Percentiles rank a stretch among this genome's conserved stretches.
Conservation (phyloP, 2,888 invertebrate species). For the Monoplex corrugatus region DNA sequence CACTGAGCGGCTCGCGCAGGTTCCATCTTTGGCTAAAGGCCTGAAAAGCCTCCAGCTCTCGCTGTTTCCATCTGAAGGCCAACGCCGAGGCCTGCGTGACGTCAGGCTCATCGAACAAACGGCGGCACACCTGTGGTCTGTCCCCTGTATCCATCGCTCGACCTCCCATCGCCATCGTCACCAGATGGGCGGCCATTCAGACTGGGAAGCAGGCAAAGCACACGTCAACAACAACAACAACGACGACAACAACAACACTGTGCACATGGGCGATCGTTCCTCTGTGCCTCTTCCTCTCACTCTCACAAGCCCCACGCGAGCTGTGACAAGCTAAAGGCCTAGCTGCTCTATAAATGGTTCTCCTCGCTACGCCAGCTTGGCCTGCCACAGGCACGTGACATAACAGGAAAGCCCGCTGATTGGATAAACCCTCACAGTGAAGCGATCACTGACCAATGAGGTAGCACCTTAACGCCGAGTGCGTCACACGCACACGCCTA, state of each 20-base stretch:
- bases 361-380: too few relatives aligned
- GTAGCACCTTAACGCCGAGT: not conserved
- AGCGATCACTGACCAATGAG: not conserved
- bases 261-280: too few relatives aligned
- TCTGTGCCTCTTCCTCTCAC: too few relatives aligned
- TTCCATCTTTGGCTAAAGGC: not conserved
- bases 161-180: slow-evolving; percentile 13
- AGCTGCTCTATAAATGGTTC: too few relatives aligned
- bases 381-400: not conserved
- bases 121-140: not conserved
- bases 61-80: not conserved
- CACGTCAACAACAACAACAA: too few relatives aligned
- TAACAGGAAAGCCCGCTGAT: not conserved
- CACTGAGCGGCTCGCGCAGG: not conserved
- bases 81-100: not conserved
- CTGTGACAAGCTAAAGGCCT: too few relatives aligned
- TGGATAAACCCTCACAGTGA: not conserved
- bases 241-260: too few relatives aligned
- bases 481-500: not conserved
- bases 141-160: not conserved
- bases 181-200: too few relatives aligned
- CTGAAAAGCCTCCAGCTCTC: not conserved
- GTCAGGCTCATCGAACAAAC: not conserved
- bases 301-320: too few relatives aligned
- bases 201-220: too few relatives aligned